A percentile compares a stretch with the other conserved stretches of the same genome.
Evolutionary conservation across 2,888 invertebrate species (phyloP).

Genomic region (Cecidostiba fungosa): DNA sequence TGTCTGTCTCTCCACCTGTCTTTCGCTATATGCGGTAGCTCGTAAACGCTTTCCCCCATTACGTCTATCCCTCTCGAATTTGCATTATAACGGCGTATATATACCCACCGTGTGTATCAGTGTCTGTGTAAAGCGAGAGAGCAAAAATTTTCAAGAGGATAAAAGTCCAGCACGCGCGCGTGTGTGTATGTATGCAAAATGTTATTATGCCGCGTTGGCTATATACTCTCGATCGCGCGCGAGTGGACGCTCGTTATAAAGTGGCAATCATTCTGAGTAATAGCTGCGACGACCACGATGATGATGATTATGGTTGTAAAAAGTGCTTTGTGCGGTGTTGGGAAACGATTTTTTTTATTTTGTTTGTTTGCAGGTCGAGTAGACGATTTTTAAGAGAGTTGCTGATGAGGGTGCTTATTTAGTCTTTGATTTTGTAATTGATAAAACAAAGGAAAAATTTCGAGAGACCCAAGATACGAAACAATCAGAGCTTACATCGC

Average conservation of each 20-base stretch:
- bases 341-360: conserved; percentile 9
- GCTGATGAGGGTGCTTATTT: not conserved
- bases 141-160: conserved; percentile 32
- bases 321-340: not conserved
- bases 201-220: conserved; percentile 18
- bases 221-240: conserved; percentile 24
- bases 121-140: not conserved
- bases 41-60: conserved; percentile 52
- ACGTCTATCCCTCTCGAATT: conserved; percentile 34
- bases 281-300: not conserved
- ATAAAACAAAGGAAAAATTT: not conserved
- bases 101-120: not conserved
- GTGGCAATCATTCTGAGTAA: conserved; percentile 53
- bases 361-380: not conserved
- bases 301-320: conserved; percentile 38
- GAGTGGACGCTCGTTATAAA: conserved; percentile 27
- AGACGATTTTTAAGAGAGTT: not conserved
- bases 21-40: conserved; percentile 8
- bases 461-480: not conserved
- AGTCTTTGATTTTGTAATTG: not conserved
- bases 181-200: conserved; percentile 1
- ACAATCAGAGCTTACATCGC: conserved; percentile 51
- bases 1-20: not conserved
- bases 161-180: too few species aligned
- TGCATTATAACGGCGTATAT: conserved; percentile 44